Conservation (phyloP, 2,888 invertebrate genomes). For the Dinocampus coccinellae region DNA sequence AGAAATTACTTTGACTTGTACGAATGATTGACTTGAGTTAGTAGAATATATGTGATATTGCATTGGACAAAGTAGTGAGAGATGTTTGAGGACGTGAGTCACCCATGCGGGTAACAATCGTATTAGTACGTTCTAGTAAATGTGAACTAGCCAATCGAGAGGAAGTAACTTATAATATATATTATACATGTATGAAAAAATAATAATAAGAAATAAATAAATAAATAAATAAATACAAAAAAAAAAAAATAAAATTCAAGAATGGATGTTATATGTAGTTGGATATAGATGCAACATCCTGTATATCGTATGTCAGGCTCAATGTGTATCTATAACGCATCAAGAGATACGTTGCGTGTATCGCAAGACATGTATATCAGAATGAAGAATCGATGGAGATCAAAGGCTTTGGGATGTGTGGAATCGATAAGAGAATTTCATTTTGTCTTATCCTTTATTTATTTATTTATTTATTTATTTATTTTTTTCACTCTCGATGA, state of each 20-base stretch:
- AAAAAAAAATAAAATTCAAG: no score
- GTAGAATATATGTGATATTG: constrained; percentile 22
- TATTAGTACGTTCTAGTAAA: background rate
- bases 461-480: constrained; percentile 8
- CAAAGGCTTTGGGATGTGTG: constrained; percentile 40
- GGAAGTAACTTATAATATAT: no score
- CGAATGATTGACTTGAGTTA: background rate
- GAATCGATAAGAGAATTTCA: constrained; percentile 24
- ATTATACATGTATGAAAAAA: no score
- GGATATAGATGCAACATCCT: background rate
- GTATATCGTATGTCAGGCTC: constrained; percentile 33
- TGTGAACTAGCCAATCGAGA: background rate
- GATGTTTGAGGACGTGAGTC: constrained; percentile 18
- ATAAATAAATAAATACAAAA: no score
- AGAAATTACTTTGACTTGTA: background rate
- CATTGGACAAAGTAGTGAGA: background rate
- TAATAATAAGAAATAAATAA: no score
- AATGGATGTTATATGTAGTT: constrained; percentile 28
- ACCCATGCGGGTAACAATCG: background rate
- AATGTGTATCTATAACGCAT: constrained; percentile 35
- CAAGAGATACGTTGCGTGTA: constrained; percentile 45
- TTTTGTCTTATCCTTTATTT: background rate
- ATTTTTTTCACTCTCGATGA: background rate
- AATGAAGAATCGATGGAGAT: constrained; percentile 58
- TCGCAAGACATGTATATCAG: constrained; percentile 49